phyloP scores from a whole-genome alignment of 1,140 invertebrate genomes.

The Battus philenor region DNA sequence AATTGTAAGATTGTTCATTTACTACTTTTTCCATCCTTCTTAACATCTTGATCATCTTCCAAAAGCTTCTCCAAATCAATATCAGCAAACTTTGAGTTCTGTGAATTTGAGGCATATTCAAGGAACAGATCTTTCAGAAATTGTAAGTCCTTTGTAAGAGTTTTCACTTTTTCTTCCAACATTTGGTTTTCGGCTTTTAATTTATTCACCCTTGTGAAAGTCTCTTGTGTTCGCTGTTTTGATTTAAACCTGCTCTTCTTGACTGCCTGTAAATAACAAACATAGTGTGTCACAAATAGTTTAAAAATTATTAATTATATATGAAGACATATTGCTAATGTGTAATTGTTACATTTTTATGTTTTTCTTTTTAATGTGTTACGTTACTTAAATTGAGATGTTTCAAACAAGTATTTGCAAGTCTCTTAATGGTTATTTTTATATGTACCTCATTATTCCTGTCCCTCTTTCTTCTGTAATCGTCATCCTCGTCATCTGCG shows the following conservation, averaged over 20 bases:
- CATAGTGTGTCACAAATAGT: no score
- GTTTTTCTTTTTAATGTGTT: no score
- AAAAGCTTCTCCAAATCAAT: constrained; percentile 76
- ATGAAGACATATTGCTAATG: no score
- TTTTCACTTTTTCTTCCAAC: constrained; percentile 90
- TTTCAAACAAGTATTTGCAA: no score
- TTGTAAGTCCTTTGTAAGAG: constrained; percentile 88
- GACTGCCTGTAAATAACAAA: constrained; percentile 81
- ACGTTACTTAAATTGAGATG: no score
- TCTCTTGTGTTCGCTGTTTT: constrained; percentile 88
- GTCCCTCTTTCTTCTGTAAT: constrained; percentile 87
- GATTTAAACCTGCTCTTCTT: constrained; percentile 92
- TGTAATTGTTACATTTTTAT: no score
- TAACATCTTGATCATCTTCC: constrained; percentile 68
- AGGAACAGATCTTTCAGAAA: constrained; percentile 93
- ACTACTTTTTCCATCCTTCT: constrained; percentile 28
- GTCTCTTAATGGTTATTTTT: no score
- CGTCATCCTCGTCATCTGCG: constrained; percentile 82
- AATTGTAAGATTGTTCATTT: no score
- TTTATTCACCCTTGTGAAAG: constrained; percentile 85
- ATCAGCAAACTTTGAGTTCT: constrained; percentile 69
- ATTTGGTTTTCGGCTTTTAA: constrained; percentile 89
- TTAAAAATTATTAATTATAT: no score
- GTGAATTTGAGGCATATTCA: constrained; percentile 82
- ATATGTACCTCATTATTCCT: constrained; percentile 89